These are phyloP conservation scores for Nycteola revayana DNA, from an alignment of 2,888 invertebrate genomes.

Conservation along the genomic window DNA sequence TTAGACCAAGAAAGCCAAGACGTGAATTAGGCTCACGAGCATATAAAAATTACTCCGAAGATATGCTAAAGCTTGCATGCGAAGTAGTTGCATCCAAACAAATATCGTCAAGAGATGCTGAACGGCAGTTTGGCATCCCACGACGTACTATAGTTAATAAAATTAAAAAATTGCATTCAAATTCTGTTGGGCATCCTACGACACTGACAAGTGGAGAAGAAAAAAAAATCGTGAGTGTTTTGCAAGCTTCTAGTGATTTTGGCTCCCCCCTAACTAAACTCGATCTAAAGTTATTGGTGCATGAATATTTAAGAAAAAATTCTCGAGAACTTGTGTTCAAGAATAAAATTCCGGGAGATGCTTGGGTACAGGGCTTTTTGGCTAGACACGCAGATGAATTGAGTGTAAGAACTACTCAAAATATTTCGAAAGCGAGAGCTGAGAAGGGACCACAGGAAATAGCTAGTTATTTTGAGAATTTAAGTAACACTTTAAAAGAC, in stretches of 20 bases:
- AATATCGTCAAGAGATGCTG: too few species aligned
- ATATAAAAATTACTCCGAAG: too few species aligned
- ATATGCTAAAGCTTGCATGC: too few species aligned
- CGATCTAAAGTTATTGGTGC: neutral
- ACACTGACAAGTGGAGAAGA: too few species aligned
- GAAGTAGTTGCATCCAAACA: too few species aligned
- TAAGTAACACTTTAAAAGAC: conserved; percentile 1
- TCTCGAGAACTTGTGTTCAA: neutral
- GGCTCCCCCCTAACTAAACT: neutral
- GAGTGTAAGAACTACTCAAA: conserved; percentile 16
- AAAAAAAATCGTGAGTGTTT: neutral
- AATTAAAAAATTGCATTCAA: too few species aligned
- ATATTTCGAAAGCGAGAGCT: conserved; percentile 21
- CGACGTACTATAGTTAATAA: too few species aligned
- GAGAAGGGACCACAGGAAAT: conserved; percentile 5
- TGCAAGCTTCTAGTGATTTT: neutral
- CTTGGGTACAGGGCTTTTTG: neutral
- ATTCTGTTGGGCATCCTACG: too few species aligned
- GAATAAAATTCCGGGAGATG: neutral
- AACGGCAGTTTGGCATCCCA: too few species aligned
- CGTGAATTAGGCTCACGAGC: too few species aligned
- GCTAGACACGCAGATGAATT: neutral
- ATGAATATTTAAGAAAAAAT: neutral
- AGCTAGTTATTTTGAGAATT: neutral
- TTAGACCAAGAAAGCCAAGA: too few species aligned